Conservation (phyloP, 2,113 vertebrate species). For the Amblyopsis rosae region DNA sequence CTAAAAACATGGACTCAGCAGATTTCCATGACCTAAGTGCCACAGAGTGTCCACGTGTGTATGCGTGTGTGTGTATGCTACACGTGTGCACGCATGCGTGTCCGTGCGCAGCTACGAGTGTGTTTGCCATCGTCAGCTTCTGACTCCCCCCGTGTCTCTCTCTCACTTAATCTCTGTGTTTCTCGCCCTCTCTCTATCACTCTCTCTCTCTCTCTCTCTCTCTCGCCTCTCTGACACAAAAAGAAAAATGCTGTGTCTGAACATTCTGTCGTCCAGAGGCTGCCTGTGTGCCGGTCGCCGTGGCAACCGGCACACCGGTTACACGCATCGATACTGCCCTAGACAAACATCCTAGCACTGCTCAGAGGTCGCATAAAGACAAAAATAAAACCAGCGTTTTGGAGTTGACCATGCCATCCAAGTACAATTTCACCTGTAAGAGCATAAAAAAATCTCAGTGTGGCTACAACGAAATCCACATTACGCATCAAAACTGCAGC, state of each 20-base stretch:
- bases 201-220: neutral
- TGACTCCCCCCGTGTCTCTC: neutral
- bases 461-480: no score
- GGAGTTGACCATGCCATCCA: neutral
- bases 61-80: slow-evolving; percentile 21
- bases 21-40: slow-evolving; percentile 52
- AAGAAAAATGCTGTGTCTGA: slow-evolving; percentile 68
- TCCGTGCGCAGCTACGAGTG: slow-evolving; percentile 15
- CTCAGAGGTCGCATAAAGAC: slow-evolving; percentile 31
- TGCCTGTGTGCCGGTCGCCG: slow-evolving; percentile 20
- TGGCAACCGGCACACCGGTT: slow-evolving; percentile 34
- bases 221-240: slow-evolving; percentile 36
- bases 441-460: no score
- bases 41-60: slow-evolving; percentile 2
- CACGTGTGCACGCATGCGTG: neutral
- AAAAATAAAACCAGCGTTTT: neutral
- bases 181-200: neutral
- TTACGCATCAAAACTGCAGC: no score
- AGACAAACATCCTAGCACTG: slow-evolving; percentile 3
- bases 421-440: neutral
- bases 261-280: slow-evolving; percentile 62
- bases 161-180: neutral
- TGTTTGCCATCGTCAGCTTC: slow-evolving; percentile 58
- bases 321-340: slow-evolving; percentile 34
- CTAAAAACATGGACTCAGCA: slow-evolving; percentile 64